Percentiles rank a stretch among this genome's conserved stretches.
Conservation (phyloP, 2,797 vertebrate genomes). For the Cyprinella venusta region DNA sequence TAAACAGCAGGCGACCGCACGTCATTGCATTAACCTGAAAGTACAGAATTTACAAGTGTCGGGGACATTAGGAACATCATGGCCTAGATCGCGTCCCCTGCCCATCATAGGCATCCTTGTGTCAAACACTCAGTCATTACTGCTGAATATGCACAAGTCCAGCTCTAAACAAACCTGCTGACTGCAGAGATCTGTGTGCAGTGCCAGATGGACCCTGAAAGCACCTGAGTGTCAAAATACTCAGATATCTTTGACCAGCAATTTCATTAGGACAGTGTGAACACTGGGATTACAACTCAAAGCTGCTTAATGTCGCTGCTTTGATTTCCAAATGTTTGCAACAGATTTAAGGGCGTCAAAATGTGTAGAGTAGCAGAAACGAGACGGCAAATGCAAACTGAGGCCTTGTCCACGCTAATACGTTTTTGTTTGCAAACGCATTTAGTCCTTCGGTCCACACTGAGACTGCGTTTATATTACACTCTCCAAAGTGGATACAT, state of each 20-base stretch:
- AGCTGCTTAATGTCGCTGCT: background rate
- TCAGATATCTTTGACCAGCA: background rate
- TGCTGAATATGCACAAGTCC: conserved; percentile 71
- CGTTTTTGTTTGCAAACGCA: too few relatives aligned
- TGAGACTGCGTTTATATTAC: too few relatives aligned
- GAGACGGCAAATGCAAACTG: background rate
- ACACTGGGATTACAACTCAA: conserved; percentile 3
- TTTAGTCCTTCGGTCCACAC: too few relatives aligned
- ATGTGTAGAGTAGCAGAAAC: background rate
- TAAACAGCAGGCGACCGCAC: background rate
- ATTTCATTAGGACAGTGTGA: conserved; percentile 13
- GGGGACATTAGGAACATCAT: conserved; percentile 37
- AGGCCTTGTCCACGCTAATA: background rate
- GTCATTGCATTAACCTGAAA: conserved; percentile 39
- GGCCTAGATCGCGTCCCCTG: conserved; percentile 15
- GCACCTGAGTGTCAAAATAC: conserved; percentile 17
- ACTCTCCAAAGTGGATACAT: too few relatives aligned
- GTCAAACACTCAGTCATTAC: conserved; percentile 65
- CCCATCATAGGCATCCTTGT: conserved; percentile 28
- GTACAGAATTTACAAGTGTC: conserved; percentile 21
- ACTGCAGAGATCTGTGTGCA: conserved; percentile 44
- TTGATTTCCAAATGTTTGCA: background rate
- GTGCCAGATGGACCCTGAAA: conserved; percentile 25
- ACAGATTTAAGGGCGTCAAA: background rate
- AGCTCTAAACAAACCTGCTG: conserved; percentile 61